These are phyloP conservation scores for Eupithecia subfuscata DNA, from an alignment of 2,888 invertebrate species.

Conservation along the genomic window DNA sequence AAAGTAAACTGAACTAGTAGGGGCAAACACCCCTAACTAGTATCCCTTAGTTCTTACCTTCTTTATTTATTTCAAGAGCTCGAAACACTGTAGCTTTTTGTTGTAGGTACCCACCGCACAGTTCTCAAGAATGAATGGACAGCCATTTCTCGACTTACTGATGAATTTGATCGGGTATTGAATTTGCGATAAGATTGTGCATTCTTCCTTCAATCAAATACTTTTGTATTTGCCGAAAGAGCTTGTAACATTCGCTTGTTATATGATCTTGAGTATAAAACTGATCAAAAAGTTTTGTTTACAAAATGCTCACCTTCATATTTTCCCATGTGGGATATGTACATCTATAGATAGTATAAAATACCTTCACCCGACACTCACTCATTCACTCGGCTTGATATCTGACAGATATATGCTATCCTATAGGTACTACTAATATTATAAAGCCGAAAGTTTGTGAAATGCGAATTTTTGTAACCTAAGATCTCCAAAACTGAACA, in stretches of 20 bases:
- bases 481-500: no score
- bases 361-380: no score
- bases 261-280: background rate
- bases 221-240: constrained; percentile 1
- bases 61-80: constrained; percentile 31
- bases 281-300: no score
- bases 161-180: constrained; percentile 22
- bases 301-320: no score
- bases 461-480: no score
- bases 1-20: background rate
- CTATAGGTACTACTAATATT: no score
- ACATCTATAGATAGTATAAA: no score
- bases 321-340: no score
- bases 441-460: no score
- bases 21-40: background rate
- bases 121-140: constrained; percentile 30
- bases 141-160: constrained; percentile 12
- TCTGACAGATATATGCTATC: no score
- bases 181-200: constrained; percentile 24
- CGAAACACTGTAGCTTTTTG: constrained; percentile 37
- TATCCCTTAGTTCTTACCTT: constrained; percentile 10
- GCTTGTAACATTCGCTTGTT: background rate
- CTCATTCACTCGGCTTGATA: no score
- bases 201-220: constrained; percentile 20
- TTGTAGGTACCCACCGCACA: constrained; percentile 33